Evolutionary conservation across 2,113 vertebrate species (phyloP).

Genomic region (Anoplopoma fimbria): DNA sequence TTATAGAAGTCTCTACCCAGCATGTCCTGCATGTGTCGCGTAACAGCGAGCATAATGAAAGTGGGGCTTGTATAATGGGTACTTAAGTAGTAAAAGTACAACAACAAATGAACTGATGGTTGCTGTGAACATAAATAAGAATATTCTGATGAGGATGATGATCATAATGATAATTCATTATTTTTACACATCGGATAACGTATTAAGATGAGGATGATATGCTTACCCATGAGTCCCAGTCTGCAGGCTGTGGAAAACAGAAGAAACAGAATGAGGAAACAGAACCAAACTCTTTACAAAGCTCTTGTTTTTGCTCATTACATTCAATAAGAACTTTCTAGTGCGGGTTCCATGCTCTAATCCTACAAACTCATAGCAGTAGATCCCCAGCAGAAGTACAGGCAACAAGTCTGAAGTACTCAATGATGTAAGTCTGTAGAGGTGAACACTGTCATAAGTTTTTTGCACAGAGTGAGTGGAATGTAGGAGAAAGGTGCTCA

Average conservation of each 20-base stretch:
- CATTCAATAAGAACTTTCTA: slow-evolving; percentile 24
- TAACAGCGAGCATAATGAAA: too few relatives aligned
- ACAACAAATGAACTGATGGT: slow-evolving; percentile 5
- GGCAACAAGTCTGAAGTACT: slow-evolving; percentile 14
- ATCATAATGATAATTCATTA: slow-evolving; percentile 8
- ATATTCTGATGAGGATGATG: slow-evolving; percentile 38
- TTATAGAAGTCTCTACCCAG: slow-evolving; percentile 23
- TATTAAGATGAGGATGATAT: neutral
- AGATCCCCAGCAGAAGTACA: slow-evolving; percentile 44
- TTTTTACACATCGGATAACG: neutral
- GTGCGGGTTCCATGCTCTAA: slow-evolving; percentile 60
- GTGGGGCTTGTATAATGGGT: slow-evolving; percentile 27
- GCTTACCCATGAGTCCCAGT: slow-evolving; percentile 82
- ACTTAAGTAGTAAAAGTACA: neutral
- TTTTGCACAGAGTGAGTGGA: neutral
- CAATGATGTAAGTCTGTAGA: neutral
- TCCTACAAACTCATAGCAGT: slow-evolving; percentile 43
- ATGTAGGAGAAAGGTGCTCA: neutral
- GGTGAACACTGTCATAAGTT: neutral
- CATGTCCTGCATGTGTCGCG: too few relatives aligned
- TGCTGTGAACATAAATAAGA: slow-evolving; percentile 17
- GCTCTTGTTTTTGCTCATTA: neutral
- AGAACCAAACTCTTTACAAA: neutral
- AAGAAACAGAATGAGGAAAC: slow-evolving; percentile 24
- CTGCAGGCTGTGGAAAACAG: slow-evolving; percentile 63